Evolutionary conservation across 2,113 vertebrate species (phyloP).

Genomic region (Eulemur rufifrons): DNA sequence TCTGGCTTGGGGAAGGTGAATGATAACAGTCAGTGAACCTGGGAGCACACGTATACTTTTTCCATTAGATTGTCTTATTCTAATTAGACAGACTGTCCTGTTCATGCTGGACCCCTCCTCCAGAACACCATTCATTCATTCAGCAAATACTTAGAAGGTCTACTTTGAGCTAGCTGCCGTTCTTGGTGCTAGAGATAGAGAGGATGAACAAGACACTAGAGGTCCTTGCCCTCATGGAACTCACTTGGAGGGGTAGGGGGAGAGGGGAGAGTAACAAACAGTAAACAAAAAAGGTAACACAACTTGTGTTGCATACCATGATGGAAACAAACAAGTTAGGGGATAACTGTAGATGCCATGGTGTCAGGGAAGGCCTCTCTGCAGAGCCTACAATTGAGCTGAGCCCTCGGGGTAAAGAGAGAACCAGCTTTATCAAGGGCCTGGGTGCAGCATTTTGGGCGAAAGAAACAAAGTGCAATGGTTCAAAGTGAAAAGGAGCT

Average conservation of each 20-base stretch:
- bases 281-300: background rate
- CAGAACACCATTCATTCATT: background rate
- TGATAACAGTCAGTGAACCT: background rate
- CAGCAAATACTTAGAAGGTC: background rate
- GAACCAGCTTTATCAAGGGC: background rate
- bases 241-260: background rate
- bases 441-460: background rate
- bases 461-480: background rate
- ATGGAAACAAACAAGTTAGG: background rate
- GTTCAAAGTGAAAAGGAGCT: background rate
- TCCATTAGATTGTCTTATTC: no score
- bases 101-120: no score
- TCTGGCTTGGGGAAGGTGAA: background rate
- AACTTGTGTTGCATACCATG: background rate
- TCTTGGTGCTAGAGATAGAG: background rate
- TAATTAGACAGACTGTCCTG: background rate
- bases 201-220: background rate
- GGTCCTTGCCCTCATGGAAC: background rate
- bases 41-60: background rate
- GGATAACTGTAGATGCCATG: background rate
- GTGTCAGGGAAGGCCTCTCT: background rate
- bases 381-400: background rate
- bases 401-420: background rate
- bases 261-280: background rate
- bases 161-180: background rate